phyloP scores from a whole-genome alignment of 2,797 vertebrate species.

The Okamejei kenojei region DNA sequence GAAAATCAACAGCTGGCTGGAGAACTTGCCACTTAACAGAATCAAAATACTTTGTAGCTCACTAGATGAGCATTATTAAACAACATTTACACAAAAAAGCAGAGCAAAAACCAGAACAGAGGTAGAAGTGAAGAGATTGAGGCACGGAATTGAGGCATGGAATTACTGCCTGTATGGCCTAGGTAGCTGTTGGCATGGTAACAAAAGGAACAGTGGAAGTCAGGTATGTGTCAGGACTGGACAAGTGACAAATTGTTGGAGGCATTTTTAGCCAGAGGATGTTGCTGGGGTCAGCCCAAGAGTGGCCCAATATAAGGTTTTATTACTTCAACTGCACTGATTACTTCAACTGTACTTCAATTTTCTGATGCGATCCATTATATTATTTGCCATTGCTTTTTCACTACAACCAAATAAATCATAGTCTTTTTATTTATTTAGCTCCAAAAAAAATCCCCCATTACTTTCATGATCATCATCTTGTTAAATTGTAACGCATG shows the following conservation, averaged over 20 bases:
- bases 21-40: neutral
- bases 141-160: neutral
- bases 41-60: neutral
- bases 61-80: neutral
- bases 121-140: neutral
- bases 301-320: neutral
- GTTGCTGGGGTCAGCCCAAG: neutral
- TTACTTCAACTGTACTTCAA: no score
- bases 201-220: neutral
- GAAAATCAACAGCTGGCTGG: neutral
- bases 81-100: neutral
- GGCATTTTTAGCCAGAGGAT: neutral
- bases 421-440: neutral
- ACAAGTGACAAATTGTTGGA: neutral
- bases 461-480: neutral
- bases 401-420: neutral
- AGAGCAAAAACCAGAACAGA: neutral
- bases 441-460: neutral
- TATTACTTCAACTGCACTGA: neutral
- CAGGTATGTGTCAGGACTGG: neutral
- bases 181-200: neutral
- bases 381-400: neutral
- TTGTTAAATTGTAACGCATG: neutral
- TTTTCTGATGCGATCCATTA: neutral
- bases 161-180: neutral